Evolutionary conservation across 1,140 invertebrate species (phyloP).

Genomic region (Idris sp.): DNA sequence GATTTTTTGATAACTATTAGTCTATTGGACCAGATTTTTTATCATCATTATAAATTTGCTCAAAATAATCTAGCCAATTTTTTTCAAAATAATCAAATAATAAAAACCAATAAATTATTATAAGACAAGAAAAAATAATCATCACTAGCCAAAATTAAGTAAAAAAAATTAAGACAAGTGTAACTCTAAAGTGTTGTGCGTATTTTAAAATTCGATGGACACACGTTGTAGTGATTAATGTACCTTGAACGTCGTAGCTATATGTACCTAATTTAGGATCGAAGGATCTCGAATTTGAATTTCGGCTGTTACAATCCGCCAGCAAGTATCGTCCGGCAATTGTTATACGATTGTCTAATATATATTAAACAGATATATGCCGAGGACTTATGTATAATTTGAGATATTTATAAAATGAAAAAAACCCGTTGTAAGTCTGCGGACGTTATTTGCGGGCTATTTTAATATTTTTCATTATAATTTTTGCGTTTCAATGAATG

Average conservation of each 20-base stretch:
- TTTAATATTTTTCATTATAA: slow-evolving; percentile 22
- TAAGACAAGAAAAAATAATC: slow-evolving; percentile 1
- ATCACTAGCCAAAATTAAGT: slow-evolving; percentile 44
- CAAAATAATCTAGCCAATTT: slow-evolving; percentile 20
- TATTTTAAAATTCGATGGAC: slow-evolving; percentile 61
- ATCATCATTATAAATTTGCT: slow-evolving; percentile 37
- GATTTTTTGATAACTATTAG: slow-evolving; percentile 23
- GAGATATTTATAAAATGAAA: slow-evolving; percentile 35
- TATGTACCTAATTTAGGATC: slow-evolving; percentile 68
- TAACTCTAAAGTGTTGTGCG: too few species aligned
- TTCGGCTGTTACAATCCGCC: slow-evolving; percentile 60
- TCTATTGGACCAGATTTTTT: slow-evolving; percentile 44
- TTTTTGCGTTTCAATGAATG: slow-evolving; percentile 26
- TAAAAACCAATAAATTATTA: too few species aligned
- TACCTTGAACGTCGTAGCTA: slow-evolving; percentile 67
- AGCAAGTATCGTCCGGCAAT: slow-evolving; percentile 57
- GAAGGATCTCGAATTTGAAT: slow-evolving; percentile 65
- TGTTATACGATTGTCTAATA: slow-evolving; percentile 56
- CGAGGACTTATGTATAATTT: slow-evolving; percentile 41
- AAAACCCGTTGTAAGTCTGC: not conserved
- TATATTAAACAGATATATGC: too few species aligned
- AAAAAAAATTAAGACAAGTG: too few species aligned
- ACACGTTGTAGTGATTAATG: slow-evolving; percentile 72
- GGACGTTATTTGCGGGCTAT: slow-evolving; percentile 55
- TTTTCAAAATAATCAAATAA: slow-evolving; percentile 1